Evolutionary conservation across 1,140 invertebrate genomes (phyloP).

Genomic region (Drosophila virilis): DNA sequence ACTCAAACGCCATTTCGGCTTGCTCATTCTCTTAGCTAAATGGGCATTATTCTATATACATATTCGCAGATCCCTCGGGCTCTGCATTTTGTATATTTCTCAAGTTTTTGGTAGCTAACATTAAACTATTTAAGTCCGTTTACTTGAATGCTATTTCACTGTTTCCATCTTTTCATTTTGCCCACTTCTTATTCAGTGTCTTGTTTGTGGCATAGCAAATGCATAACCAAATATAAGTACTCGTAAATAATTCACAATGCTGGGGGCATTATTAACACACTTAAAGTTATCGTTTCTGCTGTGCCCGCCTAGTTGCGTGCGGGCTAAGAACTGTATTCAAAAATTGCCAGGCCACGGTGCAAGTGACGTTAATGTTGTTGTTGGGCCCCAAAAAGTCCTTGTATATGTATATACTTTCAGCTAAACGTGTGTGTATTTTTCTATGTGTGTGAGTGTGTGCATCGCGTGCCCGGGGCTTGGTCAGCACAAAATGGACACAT

Average conservation of each 20-base stretch:
- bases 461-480: slow-evolving; percentile 31
- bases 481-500: slow-evolving; percentile 56
- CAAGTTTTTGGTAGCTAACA: slow-evolving; percentile 38
- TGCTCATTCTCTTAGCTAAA: slow-evolving; percentile 40
- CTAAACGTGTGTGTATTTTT: background rate
- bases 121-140: slow-evolving; percentile 75
- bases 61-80: background rate
- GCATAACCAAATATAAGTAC: slow-evolving; percentile 40
- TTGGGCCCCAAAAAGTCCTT: slow-evolving; percentile 2
- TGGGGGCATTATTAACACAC: slow-evolving; percentile 62
- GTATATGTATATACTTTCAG: slow-evolving; percentile 16
- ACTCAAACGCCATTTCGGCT: slow-evolving; percentile 13
- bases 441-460: slow-evolving; percentile 11
- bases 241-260: slow-evolving; percentile 53
- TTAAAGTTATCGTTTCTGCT: slow-evolving; percentile 10
- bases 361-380: slow-evolving; percentile 12
- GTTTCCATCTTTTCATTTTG: slow-evolving; percentile 10
- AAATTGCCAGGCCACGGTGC: slow-evolving; percentile 29
- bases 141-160: slow-evolving; percentile 48
- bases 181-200: no score
- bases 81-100: slow-evolving; percentile 12
- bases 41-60: slow-evolving; percentile 54
- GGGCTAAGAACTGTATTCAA: slow-evolving; percentile 48
- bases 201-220: slow-evolving; percentile 24
- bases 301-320: slow-evolving; percentile 51